A percentile compares a stretch with the other conserved stretches of the same genome.
Conservation (phyloP, 2,113 vertebrate genomes). For the Macaca fascicularis region DNA sequence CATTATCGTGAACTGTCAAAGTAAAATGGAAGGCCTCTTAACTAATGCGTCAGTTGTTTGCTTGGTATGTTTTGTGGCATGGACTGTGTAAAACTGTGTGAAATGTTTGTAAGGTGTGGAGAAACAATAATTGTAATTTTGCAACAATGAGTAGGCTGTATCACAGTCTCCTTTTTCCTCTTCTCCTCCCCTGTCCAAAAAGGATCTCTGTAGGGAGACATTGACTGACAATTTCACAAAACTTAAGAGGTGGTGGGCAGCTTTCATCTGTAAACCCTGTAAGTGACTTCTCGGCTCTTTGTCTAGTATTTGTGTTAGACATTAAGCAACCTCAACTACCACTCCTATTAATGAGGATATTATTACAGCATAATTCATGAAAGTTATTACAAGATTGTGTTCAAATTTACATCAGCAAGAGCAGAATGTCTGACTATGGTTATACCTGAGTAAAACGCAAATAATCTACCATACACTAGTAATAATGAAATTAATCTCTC, state of each 20-base stretch:
- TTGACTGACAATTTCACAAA: conserved; percentile 69
- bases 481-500: background rate
- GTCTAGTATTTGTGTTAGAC: conserved; percentile 6
- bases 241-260: conserved; percentile 4
- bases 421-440: background rate
- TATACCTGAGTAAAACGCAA: background rate
- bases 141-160: conserved; percentile 71
- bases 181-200: conserved; percentile 18
- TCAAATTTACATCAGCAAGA: background rate
- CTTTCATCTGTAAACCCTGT: background rate
- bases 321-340: background rate
- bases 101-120: conserved; percentile 68
- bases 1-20: conserved; percentile 86
- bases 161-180: conserved; percentile 62
- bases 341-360: conserved; percentile 1
- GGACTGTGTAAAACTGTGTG: conserved; percentile 77
- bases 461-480: background rate
- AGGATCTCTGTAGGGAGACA: conserved; percentile 20
- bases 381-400: conserved; percentile 25
- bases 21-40: conserved; percentile 86
- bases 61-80: conserved; percentile 64
- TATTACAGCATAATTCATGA: background rate
- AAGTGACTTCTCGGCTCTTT: background rate
- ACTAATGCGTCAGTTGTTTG: conserved; percentile 85
- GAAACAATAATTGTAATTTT: conserved; percentile 80